These are phyloP conservation scores for Dyspetes luteomarginatus DNA, from an alignment of 2,888 invertebrate genomes.

Conservation along the genomic window DNA sequence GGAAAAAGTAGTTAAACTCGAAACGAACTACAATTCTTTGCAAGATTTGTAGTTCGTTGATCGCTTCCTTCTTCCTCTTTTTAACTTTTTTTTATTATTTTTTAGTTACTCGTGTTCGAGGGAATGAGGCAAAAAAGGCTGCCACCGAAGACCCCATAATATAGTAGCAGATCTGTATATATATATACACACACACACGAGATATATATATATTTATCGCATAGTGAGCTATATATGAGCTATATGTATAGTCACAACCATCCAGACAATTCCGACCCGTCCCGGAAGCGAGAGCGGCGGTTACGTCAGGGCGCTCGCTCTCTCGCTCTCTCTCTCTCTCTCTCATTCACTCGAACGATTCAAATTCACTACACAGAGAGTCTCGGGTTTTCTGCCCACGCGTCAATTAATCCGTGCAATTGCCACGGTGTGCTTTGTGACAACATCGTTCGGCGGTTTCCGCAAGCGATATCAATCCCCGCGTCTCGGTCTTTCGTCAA, in stretches of 20 bases:
- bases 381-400: slow-evolving; percentile 59
- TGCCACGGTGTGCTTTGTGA: slow-evolving; percentile 63
- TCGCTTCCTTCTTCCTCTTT: slow-evolving; percentile 10
- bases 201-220: background rate
- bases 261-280: slow-evolving; percentile 42
- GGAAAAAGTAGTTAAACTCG: no score
- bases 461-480: slow-evolving; percentile 58
- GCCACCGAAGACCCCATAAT: slow-evolving; percentile 27
- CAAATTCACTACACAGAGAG: slow-evolving; percentile 37
- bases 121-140: slow-evolving; percentile 42
- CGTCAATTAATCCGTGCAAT: slow-evolving; percentile 71
- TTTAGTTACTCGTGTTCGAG: slow-evolving; percentile 17
- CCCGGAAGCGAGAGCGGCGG: slow-evolving; percentile 56
- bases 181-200: no score
- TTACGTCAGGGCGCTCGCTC: slow-evolving; percentile 51
- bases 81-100: slow-evolving; percentile 17
- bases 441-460: slow-evolving; percentile 65
- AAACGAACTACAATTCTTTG: no score
- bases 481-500: slow-evolving; percentile 26
- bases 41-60: slow-evolving; percentile 2
- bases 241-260: background rate
- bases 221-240: slow-evolving; percentile 1
- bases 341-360: slow-evolving; percentile 46
- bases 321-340: slow-evolving; percentile 3
- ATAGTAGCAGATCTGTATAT: background rate